Evolutionary conservation across 1,140 invertebrate species (phyloP), one percentile per base, ranked within the genome.

Genomic region (Heliconius himera): DNA sequence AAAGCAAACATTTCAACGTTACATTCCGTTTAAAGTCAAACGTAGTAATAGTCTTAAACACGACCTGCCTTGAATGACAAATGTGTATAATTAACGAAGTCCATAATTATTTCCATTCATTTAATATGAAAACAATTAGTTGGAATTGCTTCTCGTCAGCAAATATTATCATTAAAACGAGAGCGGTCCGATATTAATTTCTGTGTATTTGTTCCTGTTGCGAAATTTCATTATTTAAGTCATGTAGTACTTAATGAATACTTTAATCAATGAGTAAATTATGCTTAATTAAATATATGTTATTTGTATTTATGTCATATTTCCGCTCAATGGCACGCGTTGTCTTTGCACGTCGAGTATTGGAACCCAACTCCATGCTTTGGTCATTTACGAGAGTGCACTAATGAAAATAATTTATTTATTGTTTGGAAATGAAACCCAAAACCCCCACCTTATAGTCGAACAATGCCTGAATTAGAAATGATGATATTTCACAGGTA

Each of bases 91-190:
- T 66, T 66, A 66, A 66, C 56, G 22, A 26, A 66, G 22, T 66
- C 22, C 11, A 66, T 66, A 66, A 66, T 66, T 66, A 66, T 26
- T 66, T 29, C 56, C 56, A 66, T 66, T 66, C 56, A 66, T 66
- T 66, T 66, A 66, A 66, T 66, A 66, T 66, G 56, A 66, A n/a
- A 66, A 66, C 56, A 66, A 29, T 66, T 66, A 66, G 56, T 22
- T 26, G 22, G 56, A 66, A 66, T 66, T 66, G 56, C 56, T 66
- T 66, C 22, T 66, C 56, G 56, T 29, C 56, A 66, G 56, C 56
- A 66, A 66, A 66, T 66, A 29, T 66, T 16, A 66, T 66, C 22
- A 66, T 66, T 66, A 66, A 66, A 66, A 66, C 56, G 56, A 26
- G 56, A 66, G 56, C 56, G 22, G 56, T 66, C 56, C 56, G 22